Evolutionary conservation across 2,113 vertebrate species (phyloP), one percentile per base, ranked within the genome.

Genomic region (Indicator indicator): DNA sequence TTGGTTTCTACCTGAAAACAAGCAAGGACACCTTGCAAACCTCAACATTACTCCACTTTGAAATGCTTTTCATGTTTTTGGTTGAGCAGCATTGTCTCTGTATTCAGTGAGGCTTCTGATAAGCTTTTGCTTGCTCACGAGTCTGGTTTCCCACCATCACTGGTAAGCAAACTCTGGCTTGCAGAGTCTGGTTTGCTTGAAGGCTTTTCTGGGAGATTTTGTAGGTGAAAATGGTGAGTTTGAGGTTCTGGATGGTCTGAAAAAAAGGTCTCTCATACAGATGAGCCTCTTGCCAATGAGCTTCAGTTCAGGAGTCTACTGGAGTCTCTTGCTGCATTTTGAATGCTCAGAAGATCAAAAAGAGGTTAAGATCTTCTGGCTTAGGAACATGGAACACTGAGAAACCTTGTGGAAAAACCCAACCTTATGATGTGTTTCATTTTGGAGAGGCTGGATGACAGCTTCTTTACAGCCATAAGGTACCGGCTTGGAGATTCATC

Each of bases 151-250:
- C 63, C 67, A 14, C 24, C 38, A 30, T 20, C 6, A 5, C 0
- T 5, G 89, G 20, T 8, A 2, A 59, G n/a, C 11, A 42, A 44
- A 16, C 32, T 32, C 38, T 17, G 65, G 14, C 28, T 69, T n/a
- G 1, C 0, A 0, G 14, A n/a, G 33, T 74, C n/a, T 30, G 32
- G 2, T 32, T 88, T 59, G 9, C 79, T 44, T 7, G 10, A 38
- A 86, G 46, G 36, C 27, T 89, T 23, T 9, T 83, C 67, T 70
- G 1, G 3, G 73, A 60, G 69, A 36, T 40, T 83, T 71, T 77
- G 46, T 32, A 36, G 76, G 72, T 1, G 5, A 23, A 90, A 88
- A 24, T 2, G 2, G 9, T 16, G 60, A 11, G 26, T 77, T 59
- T 42, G 55, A 28, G 12, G 30, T 36, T 92, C 50, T 80, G 76